Base-by-base conservation (phyloP, 2,113 vertebrate species). In the Calidris pygmaea region DNA sequence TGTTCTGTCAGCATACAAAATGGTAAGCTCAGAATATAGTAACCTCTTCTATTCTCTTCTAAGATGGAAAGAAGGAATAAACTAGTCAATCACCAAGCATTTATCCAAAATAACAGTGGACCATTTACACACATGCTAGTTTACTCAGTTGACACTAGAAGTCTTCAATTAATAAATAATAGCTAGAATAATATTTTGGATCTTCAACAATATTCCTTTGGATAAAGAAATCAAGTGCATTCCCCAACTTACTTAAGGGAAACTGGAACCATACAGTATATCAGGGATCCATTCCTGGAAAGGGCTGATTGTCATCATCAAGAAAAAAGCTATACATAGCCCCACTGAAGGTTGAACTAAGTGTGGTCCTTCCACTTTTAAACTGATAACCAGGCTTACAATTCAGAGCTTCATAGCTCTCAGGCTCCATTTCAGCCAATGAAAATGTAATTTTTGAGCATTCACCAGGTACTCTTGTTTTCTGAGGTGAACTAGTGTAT, bases 1-100 rank as follows among this genome's bases (percentile, higher is more conserved):
- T 99, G 99, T 79, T 97, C 97, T 39, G 96, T 99, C 79, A 99
- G 98, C 45, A 97, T 99, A 85, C 98, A 98, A 96, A 99, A 98
- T 6, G 99, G 99, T 99, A 96, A 70, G 85, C 67, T 75, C 43
- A 60, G 21, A 26, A 14, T 48, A 43, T 5, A 71, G 13, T 34
- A 74, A 73, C 14, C 2, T 73, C 34, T 52, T 85, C 55, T 52
- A 6, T 22, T 81, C 13, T 87, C 34, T 80, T 93, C 47, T 53
- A 76, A 59, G 68, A 56, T 37, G 53, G 29, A 63, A 96, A 88
- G 34, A 66, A 63, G 6, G 72, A 89, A 59, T 56, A 55, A 73
- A 11, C 16, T 89, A 21, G 68, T 70, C 9, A 59, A 12, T 6
- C 24, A 43, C 9, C 26, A 87, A 58, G 23, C 9, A 72, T 53